These are phyloP conservation scores for Chondrosia reniformis DNA, from an alignment of 37 sponge, comb jelly and placozoan genomes.

Conservation along the genomic window DNA sequence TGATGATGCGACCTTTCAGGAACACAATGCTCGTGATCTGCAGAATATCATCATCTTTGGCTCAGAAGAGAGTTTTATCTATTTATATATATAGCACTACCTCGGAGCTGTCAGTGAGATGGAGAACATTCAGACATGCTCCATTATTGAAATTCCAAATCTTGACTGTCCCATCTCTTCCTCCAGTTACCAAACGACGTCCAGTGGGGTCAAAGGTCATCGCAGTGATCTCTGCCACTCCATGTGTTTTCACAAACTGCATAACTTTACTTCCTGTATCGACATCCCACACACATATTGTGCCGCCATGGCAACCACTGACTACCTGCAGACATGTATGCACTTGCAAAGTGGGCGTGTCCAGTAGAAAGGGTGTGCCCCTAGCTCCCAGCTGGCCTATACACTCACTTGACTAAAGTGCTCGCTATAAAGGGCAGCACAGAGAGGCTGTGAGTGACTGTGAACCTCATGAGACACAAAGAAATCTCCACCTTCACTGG, in stretches of 20 bases:
- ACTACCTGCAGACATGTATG: constrained; percentile 69
- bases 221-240: constrained; percentile 87
- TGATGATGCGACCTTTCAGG: constrained; percentile 36
- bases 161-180: constrained; percentile 85
- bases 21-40: constrained; percentile 56
- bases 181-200: constrained; percentile 82
- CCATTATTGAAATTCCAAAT: constrained; percentile 98
- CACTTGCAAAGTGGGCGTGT: not conserved
- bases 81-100: not conserved
- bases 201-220: constrained; percentile 89
- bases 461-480: constrained; percentile 17
- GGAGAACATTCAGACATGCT: constrained; percentile 70
- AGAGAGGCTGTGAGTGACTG: constrained; percentile 77
- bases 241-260: constrained; percentile 85
- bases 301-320: constrained; percentile 84
- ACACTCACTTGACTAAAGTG: constrained; percentile 85
- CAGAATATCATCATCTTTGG: not conserved
- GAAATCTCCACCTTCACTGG: constrained; percentile 22
- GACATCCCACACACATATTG: constrained; percentile 91
- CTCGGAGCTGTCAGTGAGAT: constrained; percentile 50
- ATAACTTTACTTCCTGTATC: constrained; percentile 89
- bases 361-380: not conserved
- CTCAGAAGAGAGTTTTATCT: too few species aligned
- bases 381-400: not conserved
- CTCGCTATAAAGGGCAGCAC: constrained; percentile 86